Base-by-base conservation (phyloP, 2,113 vertebrate genomes). In the Melanerpes aurifrons region DNA sequence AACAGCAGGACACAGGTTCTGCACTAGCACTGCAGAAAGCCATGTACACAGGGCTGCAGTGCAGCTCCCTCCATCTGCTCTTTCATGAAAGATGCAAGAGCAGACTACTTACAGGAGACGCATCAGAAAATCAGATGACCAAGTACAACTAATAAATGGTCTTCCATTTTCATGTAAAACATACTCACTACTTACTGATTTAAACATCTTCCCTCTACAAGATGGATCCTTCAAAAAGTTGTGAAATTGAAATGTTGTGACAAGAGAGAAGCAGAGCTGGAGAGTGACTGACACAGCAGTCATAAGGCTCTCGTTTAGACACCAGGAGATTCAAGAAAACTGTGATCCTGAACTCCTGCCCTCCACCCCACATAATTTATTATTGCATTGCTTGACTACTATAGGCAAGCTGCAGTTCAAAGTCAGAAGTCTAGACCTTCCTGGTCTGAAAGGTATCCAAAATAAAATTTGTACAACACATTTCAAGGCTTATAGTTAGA, bases 1-100 rank as follows among this genome's bases (percentile, higher is more conserved):
- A 82, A 25, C 15, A 80, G 53, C 72, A 70, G 59, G 57, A 29
- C 54, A 40, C 15, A 47, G 68, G 29, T 14, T 80, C 69, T 89
- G 40, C 22, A 24, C 45, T 22, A 53, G 26, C 72, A 19, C 66
- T 57, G 48, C 43, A 48, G 4, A 80, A 57, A 40, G 45, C 31
- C 32, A 20, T 0, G 3, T 7, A 35, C 22, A 7, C 5, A 21
- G 8, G n/a, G 45, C 56, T 66, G 72, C 54, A 57, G 37, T 1
- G 35, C 10, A 10, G 40, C 16, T 53, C 28, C 28, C 56, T 86
- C 81, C 69, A 35, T 11, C 56, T 66, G 50, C 72, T 83, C 13
- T 0, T 18, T 25, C 47, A 9, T 0, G 3, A 7, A 25, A 61
- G 40, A 13, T 3, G 2, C 2, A 14, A 69, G 50, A 25, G 66